phyloP scores from a whole-genome alignment of 2,797 vertebrate species.

The Macrochelys suwanniensis region DNA sequence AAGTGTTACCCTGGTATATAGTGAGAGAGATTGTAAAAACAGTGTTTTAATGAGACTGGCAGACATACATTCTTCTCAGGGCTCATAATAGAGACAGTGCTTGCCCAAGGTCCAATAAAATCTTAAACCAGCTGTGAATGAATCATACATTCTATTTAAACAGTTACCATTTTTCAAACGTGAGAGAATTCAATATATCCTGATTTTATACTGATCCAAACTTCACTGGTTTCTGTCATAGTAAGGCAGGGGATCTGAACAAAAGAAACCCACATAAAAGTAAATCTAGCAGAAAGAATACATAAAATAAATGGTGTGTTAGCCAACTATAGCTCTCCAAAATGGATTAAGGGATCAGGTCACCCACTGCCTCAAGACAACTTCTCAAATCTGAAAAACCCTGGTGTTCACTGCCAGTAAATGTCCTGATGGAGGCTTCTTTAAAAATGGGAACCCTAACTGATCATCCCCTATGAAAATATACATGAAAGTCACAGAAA shows the following conservation, averaged over 20 bases:
- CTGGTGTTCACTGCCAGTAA: conserved; percentile 24
- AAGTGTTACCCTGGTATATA: background rate
- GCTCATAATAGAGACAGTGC: background rate
- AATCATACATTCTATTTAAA: conserved; percentile 17
- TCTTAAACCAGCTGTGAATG: background rate
- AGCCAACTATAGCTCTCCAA: conserved; percentile 30
- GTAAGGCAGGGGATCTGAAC: conserved; percentile 47
- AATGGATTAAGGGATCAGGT: conserved; percentile 55
- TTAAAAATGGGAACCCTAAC: conserved; percentile 25
- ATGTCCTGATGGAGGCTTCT: conserved; percentile 19
- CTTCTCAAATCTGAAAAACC: conserved; percentile 49
- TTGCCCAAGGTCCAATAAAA: conserved; percentile 5
- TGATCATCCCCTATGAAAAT: conserved; percentile 49
- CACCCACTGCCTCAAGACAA: background rate
- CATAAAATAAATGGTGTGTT: conserved; percentile 35
- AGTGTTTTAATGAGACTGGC: background rate
- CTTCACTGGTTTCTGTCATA: conserved; percentile 35
- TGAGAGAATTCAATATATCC: conserved; percentile 32
- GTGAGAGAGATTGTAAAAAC: background rate
- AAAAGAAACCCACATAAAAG: conserved; percentile 60
- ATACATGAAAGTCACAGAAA: conserved; percentile 60
- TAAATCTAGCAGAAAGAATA: conserved; percentile 55
- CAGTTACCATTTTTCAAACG: conserved; percentile 17
- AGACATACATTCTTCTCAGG: background rate
- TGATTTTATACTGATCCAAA: conserved; percentile 57